These are phyloP conservation scores for Tonatia bakeri DNA, from an alignment of 2,113 vertebrate species.

Conservation along the genomic window DNA sequence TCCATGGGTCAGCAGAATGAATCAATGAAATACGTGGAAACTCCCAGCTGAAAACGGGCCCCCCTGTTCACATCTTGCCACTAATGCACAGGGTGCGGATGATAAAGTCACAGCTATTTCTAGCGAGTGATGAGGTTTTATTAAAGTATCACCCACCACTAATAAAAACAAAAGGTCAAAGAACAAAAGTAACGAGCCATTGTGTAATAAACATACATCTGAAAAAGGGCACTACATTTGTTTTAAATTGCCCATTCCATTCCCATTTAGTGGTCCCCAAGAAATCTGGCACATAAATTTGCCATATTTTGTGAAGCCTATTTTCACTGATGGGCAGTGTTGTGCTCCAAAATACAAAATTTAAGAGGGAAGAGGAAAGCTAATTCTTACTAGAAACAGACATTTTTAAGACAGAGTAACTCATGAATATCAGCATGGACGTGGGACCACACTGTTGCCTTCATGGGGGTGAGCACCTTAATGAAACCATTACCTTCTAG, in stretches of 20 bases:
- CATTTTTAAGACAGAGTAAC: conserved; percentile 57
- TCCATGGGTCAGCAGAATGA: conserved; percentile 84
- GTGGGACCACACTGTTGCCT: conserved; percentile 30
- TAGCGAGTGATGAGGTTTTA: conserved; percentile 73
- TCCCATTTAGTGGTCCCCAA: not conserved
- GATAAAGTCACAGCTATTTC: conserved; percentile 68
- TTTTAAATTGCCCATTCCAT: not conserved
- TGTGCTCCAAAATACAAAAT: conserved; percentile 1
- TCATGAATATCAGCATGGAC: not conserved
- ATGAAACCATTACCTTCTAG: conserved; percentile 76
- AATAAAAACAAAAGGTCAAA: conserved; percentile 63
- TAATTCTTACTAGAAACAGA: conserved; percentile 6
- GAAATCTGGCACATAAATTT: conserved; percentile 6
- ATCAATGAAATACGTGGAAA: conserved; percentile 72
- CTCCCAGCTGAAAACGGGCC: conserved; percentile 71
- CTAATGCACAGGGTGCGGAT: conserved; percentile 63
- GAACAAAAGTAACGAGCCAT: conserved; percentile 17
- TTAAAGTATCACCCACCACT: conserved; percentile 84
- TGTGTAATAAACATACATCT: not conserved
- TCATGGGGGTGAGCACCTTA: conserved; percentile 82
- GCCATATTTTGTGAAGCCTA: conserved; percentile 7
- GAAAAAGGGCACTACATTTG: not conserved
- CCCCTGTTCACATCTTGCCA: conserved; percentile 57
- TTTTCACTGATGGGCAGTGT: conserved; percentile 5
- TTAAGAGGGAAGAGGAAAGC: conserved; percentile 30